Percentiles rank a stretch among this genome's conserved stretches.
These are phyloP conservation scores for Hydrolagus affinis DNA, from an alignment of 2,113 vertebrate genomes.

Conservation along the genomic window DNA sequence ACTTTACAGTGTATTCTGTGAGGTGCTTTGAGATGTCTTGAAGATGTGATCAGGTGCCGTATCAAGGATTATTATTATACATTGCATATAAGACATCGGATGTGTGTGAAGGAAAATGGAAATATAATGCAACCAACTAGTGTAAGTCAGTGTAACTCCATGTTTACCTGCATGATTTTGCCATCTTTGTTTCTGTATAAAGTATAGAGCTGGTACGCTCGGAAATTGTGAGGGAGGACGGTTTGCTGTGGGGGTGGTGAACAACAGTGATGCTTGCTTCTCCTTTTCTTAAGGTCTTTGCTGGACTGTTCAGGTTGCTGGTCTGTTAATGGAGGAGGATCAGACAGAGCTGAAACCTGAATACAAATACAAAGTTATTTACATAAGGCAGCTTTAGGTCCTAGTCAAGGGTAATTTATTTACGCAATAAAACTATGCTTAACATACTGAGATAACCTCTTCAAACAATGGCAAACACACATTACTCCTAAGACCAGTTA, in stretches of 20 bases:
- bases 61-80: too few relatives aligned
- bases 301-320: slow-evolving; percentile 56
- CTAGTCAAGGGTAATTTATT: slow-evolving; percentile 5
- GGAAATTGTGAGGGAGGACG: slow-evolving; percentile 75
- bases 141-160: neutral
- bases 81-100: too few relatives aligned
- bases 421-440: slow-evolving; percentile 18
- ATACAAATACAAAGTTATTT: slow-evolving; percentile 27
- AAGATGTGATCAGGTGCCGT: too few relatives aligned
- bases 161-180: slow-evolving; percentile 86
- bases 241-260: slow-evolving; percentile 41
- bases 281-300: slow-evolving; percentile 53
- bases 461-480: neutral
- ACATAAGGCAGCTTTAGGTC: neutral
- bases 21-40: too few relatives aligned
- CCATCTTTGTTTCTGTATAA: slow-evolving; percentile 83
- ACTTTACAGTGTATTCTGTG: too few relatives aligned
- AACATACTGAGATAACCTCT: neutral
- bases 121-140: neutral
- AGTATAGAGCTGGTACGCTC: slow-evolving; percentile 91
- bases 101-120: too few relatives aligned
- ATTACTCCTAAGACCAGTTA: neutral
- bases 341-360: slow-evolving; percentile 73
- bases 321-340: slow-evolving; percentile 67
- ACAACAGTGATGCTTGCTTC: slow-evolving; percentile 52